Evolutionary conservation across 2,888 invertebrate genomes (phyloP), one percentile per base, ranked within the genome.

Genomic region (Mylabris sibirica): DNA sequence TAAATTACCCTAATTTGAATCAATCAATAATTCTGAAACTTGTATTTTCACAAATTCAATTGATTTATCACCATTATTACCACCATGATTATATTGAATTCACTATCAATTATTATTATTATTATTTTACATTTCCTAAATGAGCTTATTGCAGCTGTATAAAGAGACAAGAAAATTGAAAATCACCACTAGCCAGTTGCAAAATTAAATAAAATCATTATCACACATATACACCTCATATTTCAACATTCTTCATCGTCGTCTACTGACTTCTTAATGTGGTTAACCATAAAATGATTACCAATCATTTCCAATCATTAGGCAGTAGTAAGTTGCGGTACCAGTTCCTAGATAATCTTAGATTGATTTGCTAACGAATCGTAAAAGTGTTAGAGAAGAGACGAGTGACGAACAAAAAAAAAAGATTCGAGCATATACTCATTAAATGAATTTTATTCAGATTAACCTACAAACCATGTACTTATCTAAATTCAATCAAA

Each of bases 151-250:
- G 44, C 12, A n/a, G 2, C 44, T 17, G 17, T 44, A 17, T 5
- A 11, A 53, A 53, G 11, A 20, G 12, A 12, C 11, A 20, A 11
- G 49, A 22, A 24, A 24, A 53, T 24, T 12, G 20, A 53, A 53
- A 53, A 12, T 12, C 22, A 53, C 49, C 1, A 20, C 53, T 2
- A 12, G 22, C 53, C 22, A 4, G 3, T 53, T 12, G 2, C 1
- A 22, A 49, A 49, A 53, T 53, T 11, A 53, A 24, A 22, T 53
- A 53, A 22, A 53, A 53, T 49, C 49, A 49, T 44, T 49, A 49
- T 49, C 49, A n/a, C 44, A 49, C 44, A 49, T 49, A 53, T 53
- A 22, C 53, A 24, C 53, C 22, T 53, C 12, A 20, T 49, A 49
- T 49, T 49, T 49, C 41, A 44, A 44, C 41, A 17, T 17, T 49